Evolutionary conservation across 1,140 invertebrate genomes (phyloP), one percentile per base, ranked within the genome.

Genomic region (Sinonovacula constricta): DNA sequence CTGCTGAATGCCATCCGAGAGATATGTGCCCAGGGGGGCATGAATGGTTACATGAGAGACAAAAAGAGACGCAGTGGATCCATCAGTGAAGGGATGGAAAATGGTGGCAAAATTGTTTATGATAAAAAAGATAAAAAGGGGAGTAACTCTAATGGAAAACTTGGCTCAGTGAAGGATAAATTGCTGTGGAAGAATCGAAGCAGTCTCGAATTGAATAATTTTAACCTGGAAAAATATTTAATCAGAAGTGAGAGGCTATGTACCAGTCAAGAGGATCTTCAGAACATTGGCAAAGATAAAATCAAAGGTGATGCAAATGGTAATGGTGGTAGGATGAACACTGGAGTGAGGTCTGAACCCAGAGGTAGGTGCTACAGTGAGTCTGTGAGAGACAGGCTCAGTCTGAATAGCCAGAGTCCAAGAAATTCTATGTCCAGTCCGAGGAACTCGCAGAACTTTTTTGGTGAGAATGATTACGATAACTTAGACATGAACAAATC

Each of bases 21-120:
- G 54, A 78, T 78, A n/a, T 78, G 33, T 78, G 75, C 75, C 31
- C 45, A 78, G 28, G 75, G 75, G 14, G 75, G 75, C 15, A 78
- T 78, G 75, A 78, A 78, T 63, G 75, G 75, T 51, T 78, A 78
- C 28, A 69, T 78, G 66, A 36, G 74, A 22, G 74, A 76, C 36
- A 57, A 59, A 14, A 24, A 39, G 22, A 53, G 57, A 4, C 69
- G 54, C 51, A 69, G 39, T 53, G 53, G 54, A 36, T 57, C 36
- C 57, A 22, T 24, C 22, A 24, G 1, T 18, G 75, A 78, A 28
- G 34, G 24, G 7, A 31, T 24, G 30, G 72, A 76, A 39, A 66
- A 65, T 57, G 49, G 72, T 76, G 72, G 51, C 10, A 76, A 67
- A 34, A 34, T 36, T 49, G 39, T 2, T 1, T 57, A 68, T n/a